A percentile compares a stretch with the other conserved stretches of the same genome.
Evolutionary conservation across 2,113 vertebrate genomes (phyloP).

Genomic region (Probosciger aterrimus): DNA sequence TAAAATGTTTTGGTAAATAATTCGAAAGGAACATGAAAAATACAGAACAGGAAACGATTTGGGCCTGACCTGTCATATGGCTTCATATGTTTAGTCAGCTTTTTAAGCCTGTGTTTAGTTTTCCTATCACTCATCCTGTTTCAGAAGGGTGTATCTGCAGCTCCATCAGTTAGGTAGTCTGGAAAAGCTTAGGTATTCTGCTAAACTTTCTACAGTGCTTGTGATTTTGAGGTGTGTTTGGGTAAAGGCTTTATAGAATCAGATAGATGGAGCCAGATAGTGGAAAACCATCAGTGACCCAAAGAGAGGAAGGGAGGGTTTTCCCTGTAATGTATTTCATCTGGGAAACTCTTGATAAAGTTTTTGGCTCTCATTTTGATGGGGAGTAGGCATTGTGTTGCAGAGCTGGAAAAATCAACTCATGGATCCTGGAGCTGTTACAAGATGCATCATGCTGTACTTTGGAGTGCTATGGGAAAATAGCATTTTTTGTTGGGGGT

Average conservation of each 20-base stretch:
- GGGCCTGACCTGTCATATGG: not conserved
- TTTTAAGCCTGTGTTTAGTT: not conserved
- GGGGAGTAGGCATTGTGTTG: not conserved
- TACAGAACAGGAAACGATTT: not conserved
- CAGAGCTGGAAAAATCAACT: not conserved
- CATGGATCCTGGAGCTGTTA: not conserved
- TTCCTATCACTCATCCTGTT: not conserved
- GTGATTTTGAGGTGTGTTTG: not conserved
- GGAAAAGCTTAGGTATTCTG: not conserved
- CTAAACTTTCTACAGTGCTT: not conserved
- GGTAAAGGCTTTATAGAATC: not conserved
- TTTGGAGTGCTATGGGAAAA: not conserved
- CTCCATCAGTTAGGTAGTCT: not conserved
- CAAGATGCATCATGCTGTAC: not conserved
- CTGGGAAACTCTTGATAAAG: not conserved
- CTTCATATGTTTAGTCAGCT: not conserved
- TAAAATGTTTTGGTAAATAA: not conserved
- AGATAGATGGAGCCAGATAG: not conserved
- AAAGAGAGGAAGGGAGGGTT: not conserved
- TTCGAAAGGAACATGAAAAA: not conserved
- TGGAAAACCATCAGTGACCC: not conserved
- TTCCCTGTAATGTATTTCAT: not conserved
- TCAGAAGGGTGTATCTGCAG: not conserved
- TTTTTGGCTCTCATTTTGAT: not conserved
- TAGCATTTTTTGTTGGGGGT: fast-evolving